These are phyloP conservation scores for Allolobophora icterica DNA, from an alignment of 2,888 invertebrate genomes.

Conservation along the genomic window DNA sequence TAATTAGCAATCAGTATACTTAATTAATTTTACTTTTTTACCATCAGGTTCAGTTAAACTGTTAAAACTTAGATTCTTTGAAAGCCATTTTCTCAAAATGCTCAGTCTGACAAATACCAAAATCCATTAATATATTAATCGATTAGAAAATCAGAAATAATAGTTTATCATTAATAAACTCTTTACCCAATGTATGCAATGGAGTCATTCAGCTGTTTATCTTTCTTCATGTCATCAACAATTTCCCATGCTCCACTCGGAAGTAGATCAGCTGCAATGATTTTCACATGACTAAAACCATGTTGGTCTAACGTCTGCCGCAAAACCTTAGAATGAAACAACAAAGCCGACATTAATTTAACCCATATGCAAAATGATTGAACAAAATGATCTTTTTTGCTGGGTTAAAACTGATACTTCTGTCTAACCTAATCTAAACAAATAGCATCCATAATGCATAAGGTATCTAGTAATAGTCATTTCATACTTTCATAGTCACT, in stretches of 20 bases:
- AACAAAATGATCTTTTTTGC: background rate
- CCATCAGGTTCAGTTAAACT: no score
- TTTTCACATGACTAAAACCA: constrained; percentile 55
- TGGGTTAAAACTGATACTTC: background rate
- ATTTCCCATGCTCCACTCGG: constrained; percentile 44
- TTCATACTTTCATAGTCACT: no score
- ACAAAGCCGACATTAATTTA: no score
- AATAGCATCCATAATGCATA: background rate
- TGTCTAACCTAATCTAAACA: background rate
- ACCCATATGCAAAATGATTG: background rate
- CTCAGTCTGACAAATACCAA: no score
- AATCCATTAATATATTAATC: no score
- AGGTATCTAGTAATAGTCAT: background rate
- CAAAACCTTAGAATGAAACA: constrained; percentile 54
- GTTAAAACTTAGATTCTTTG: no score
- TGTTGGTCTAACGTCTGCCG: constrained; percentile 52
- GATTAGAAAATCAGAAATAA: background rate
- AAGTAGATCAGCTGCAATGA: constrained; percentile 61
- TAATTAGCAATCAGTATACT: no score
- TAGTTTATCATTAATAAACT: no score
- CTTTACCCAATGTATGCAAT: constrained; percentile 63
- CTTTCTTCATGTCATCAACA: constrained; percentile 53
- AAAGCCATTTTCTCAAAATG: no score
- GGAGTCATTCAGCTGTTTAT: constrained; percentile 53
- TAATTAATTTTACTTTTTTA: no score